phyloP scores from a whole-genome alignment of 1,140 invertebrate genomes.

The Eriosoma lanigerum region DNA sequence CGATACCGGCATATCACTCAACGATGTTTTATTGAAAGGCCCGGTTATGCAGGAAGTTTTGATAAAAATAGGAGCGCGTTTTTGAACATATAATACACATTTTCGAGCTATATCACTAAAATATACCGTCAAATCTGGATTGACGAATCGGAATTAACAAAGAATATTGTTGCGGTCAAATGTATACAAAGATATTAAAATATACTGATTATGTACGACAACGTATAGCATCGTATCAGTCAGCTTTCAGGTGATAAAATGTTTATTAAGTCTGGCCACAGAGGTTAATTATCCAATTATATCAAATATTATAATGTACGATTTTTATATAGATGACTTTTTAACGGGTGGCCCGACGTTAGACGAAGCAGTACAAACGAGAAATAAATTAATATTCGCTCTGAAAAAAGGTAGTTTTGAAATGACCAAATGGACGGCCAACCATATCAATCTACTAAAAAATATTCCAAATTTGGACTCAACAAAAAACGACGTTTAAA shows the following conservation, averaged over 20 bases:
- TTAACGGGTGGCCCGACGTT: too few relatives aligned
- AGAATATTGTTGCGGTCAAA: slow-evolving; percentile 58
- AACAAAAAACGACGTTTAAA: too few relatives aligned
- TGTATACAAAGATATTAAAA: slow-evolving; percentile 54
- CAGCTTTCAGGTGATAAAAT: background rate
- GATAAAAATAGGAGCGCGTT: slow-evolving; percentile 26
- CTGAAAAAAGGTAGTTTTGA: too few relatives aligned
- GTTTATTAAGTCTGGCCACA: background rate
- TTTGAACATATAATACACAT: slow-evolving; percentile 51
- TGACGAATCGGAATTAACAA: slow-evolving; percentile 55
- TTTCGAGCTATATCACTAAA: slow-evolving; percentile 54
- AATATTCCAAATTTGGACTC: too few relatives aligned
- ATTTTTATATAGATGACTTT: background rate
- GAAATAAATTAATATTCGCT: too few relatives aligned
- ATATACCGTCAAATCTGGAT: slow-evolving; percentile 52
- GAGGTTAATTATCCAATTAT: background rate
- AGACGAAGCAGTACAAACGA: too few relatives aligned
- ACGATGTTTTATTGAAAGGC: slow-evolving; percentile 55
- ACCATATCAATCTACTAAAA: too few relatives aligned
- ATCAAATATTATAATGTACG: background rate
- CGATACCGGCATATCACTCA: slow-evolving; percentile 55
- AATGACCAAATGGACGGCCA: too few relatives aligned
- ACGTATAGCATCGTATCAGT: slow-evolving; percentile 55
- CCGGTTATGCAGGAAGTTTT: slow-evolving; percentile 53
- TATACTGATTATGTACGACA: slow-evolving; percentile 56